Evolutionary conservation across 2,797 vertebrate species (phyloP), one percentile per base, ranked within the genome.

Genomic region (Gymnothorax reevesii): DNA sequence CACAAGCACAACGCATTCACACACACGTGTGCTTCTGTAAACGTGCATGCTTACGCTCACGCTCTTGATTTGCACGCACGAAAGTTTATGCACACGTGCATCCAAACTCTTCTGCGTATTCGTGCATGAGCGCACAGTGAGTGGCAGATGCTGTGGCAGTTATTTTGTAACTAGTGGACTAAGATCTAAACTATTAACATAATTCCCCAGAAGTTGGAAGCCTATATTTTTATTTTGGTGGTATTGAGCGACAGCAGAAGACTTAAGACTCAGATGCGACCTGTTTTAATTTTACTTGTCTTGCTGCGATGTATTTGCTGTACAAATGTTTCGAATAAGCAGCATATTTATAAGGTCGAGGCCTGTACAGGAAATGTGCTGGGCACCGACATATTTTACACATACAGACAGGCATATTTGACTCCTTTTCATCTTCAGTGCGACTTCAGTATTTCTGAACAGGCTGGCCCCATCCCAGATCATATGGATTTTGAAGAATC

Each of bases 401-500:
- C 12, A 75, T 49, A 82, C 10, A 59, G 17, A 22, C n/a, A 57
- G 22, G n/a, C 13, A 62, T 64, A 62, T 27, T n/a, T 13, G n/a
- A 7, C 64, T 9, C 49, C 27, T 9, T 62, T 22, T 83, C 33
- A 64, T 83, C 83, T 83, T 64, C 25, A 66, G 60, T 64, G 42
- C 17, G 25, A 59, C 55, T 12, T 33, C n/a, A 4, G 55, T 25
- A 82, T 57, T 83, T 83, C 54, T 59, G 71, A 27, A 25, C 17
- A 22, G 5, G 33, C 42, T 80, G 82, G 82, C 82, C 55, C 13
- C 52, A 27, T 25, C n/a, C 55, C 22, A 83, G n/a, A 13, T 9
- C 55, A 80, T 83, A 60, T n/a, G 82, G 55, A 22, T 83, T 80
- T 33, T 83, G 60, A 83, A 57, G 82, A 59, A 83, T 33, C 55